Evolutionary conservation across 2,797 vertebrate species (phyloP).

Genomic region (Heteromormyrus szaboi): DNA sequence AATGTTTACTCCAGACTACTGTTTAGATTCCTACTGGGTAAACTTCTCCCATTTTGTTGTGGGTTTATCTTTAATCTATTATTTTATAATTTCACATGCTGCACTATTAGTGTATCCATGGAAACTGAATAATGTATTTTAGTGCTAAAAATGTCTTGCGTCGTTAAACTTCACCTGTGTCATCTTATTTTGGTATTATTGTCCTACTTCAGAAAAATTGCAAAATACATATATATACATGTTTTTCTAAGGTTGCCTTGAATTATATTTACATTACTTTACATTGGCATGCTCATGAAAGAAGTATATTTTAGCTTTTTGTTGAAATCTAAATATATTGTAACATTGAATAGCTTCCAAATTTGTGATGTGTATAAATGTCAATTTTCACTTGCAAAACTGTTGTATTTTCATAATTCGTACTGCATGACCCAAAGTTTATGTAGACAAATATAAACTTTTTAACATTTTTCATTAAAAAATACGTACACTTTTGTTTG

Average conservation of each 20-base stretch:
- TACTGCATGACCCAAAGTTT: constrained; percentile 11
- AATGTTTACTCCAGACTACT: constrained; percentile 9
- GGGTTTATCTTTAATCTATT: not conserved
- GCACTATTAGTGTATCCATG: not conserved
- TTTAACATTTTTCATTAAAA: constrained; percentile 10
- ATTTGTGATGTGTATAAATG: not conserved
- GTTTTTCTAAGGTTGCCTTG: constrained; percentile 10
- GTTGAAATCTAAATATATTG: not conserved
- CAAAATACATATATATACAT: constrained; percentile 5
- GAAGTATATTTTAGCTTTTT: not conserved
- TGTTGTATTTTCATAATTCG: constrained; percentile 20
- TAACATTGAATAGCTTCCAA: not conserved
- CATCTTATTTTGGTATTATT: constrained; percentile 3
- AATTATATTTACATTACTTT: not conserved
- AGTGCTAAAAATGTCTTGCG: not conserved
- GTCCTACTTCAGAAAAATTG: constrained; percentile 14
- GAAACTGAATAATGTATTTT: constrained; percentile 13
- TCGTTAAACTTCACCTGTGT: not conserved
- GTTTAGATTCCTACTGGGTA: not conserved
- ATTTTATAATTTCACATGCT: not conserved
- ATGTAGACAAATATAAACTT: constrained; percentile 8
- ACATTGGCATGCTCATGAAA: not conserved
- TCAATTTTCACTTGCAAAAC: constrained; percentile 20
- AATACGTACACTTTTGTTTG: not conserved
- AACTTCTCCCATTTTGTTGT: constrained; percentile 2